Percentiles rank a stretch among this genome's conserved stretches.
phyloP scores from a whole-genome alignment of 2,888 invertebrate species.

The Myopa tessellatipennis region DNA sequence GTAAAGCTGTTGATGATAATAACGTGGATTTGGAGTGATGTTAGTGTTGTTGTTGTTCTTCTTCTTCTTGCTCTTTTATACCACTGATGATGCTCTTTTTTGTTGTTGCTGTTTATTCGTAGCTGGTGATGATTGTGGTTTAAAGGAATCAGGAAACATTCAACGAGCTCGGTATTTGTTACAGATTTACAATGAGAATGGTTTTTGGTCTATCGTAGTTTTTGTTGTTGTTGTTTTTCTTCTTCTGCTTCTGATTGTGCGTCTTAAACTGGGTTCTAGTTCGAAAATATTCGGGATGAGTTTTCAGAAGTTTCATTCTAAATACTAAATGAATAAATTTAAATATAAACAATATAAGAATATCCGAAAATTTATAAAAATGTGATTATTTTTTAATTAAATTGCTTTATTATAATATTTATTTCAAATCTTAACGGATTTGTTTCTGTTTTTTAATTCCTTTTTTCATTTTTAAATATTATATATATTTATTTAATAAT shows the following conservation, averaged over 20 bases:
- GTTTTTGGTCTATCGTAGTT: background rate
- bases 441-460: no score
- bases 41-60: background rate
- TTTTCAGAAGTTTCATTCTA: no score
- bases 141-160: conserved; percentile 18
- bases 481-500: no score
- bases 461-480: no score
- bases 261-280: background rate
- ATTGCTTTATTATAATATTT: no score
- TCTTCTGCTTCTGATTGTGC: background rate
- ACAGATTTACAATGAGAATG: conserved; percentile 8
- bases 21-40: background rate
- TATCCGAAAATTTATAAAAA: no score
- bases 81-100: background rate
- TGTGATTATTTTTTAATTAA: no score
- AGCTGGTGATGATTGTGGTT: conserved; percentile 24
- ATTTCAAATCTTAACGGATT: no score
- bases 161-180: conserved; percentile 21
- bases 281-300: no score
- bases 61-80: background rate
- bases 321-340: no score
- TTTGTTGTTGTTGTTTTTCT: background rate
- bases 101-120: background rate
- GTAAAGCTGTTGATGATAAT: conserved; percentile 11
- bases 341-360: no score